These are phyloP conservation scores for Symphodus melops DNA, from an alignment of 2,113 vertebrate genomes.

Conservation along the genomic window DNA sequence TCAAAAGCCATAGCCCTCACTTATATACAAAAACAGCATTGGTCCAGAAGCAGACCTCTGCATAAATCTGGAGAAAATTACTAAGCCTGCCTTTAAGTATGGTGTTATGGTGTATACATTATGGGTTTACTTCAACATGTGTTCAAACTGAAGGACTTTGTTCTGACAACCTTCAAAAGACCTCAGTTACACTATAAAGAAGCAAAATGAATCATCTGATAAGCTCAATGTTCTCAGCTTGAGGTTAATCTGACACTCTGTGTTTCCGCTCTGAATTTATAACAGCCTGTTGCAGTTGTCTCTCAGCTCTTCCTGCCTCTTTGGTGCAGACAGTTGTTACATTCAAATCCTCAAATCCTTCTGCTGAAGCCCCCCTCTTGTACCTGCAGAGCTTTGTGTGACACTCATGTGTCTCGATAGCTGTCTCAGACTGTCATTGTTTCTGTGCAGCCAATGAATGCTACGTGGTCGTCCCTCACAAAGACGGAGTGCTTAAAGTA, in stretches of 20 bases:
- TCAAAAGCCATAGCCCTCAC: no score
- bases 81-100: no score
- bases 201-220: not conserved
- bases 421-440: not conserved
- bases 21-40: no score
- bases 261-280: not conserved
- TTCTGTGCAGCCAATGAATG: constrained; percentile 77
- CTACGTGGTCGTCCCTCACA: constrained; percentile 88
- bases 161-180: not conserved
- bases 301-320: not conserved
- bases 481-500: constrained; percentile 89
- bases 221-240: not conserved
- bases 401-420: no score
- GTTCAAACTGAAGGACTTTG: constrained; percentile 6
- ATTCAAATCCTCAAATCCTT: no score
- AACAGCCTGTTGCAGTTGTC: not conserved
- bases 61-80: no score
- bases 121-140: not conserved
- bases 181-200: no score
- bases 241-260: constrained; percentile 13
- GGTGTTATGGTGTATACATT: not conserved
- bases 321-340: not conserved
- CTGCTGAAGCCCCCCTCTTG: no score
- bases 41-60: no score
- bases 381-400: no score